Percentiles rank a stretch among this genome's conserved stretches.
phyloP scores from a whole-genome alignment of 2,113 vertebrate genomes.

The Dolichotis patagonum region DNA sequence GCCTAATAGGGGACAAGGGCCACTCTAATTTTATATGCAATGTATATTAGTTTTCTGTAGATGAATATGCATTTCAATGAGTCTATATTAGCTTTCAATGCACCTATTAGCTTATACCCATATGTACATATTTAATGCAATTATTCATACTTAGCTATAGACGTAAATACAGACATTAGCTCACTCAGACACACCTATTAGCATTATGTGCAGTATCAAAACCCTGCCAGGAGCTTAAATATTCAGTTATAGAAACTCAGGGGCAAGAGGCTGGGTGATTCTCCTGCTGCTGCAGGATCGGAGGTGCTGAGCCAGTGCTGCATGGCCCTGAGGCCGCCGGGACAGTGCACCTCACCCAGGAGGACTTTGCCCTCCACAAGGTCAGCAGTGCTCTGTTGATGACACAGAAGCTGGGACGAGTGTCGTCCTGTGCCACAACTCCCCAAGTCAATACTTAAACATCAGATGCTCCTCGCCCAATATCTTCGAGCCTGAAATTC shows the following conservation, averaged over 20 bases:
- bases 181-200: background rate
- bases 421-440: background rate
- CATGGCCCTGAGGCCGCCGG: accelerated
- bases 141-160: background rate
- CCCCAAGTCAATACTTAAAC: constrained; percentile 40
- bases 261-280: too few relatives aligned
- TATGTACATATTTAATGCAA: background rate
- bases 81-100: background rate
- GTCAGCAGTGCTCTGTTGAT: background rate
- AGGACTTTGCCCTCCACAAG: accelerated
- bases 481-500: constrained; percentile 11
- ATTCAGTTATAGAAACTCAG: background rate
- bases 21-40: background rate
- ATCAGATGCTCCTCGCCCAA: background rate
- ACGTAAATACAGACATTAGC: background rate
- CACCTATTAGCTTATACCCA: background rate
- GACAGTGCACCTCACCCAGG: accelerated
- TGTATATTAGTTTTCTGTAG: background rate
- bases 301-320: accelerated
- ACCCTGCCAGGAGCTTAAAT: background rate
- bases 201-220: background rate
- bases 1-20: background rate
- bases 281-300: accelerated
- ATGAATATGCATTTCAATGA: background rate
- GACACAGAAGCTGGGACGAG: background rate